These are phyloP conservation scores for Colletes latitarsis DNA, from an alignment of 1,140 invertebrate genomes.

Conservation along the genomic window DNA sequence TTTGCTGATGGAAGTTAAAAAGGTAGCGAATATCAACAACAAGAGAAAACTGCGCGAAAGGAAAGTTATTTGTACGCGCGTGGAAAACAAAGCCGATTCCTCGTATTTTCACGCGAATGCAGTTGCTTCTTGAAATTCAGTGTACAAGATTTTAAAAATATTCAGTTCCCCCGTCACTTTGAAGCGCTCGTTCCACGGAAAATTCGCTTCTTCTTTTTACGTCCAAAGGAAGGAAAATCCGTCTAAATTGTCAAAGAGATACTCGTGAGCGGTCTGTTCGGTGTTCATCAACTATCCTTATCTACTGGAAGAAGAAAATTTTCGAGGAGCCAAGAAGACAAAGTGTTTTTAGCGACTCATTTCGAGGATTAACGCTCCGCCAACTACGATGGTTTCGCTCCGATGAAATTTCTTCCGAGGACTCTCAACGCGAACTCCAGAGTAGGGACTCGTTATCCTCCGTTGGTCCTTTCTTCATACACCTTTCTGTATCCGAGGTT, in stretches of 20 bases:
- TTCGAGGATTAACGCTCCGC: conserved; percentile 72
- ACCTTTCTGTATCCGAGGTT: neutral
- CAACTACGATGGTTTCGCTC: conserved; percentile 61
- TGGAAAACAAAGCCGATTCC: neutral
- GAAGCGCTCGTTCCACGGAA: neutral
- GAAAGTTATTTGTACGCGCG: too few relatives aligned
- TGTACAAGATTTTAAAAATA: neutral
- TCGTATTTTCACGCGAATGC: neutral
- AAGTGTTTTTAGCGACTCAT: conserved; percentile 71
- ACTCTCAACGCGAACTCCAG: conserved; percentile 58
- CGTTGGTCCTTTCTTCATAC: neutral
- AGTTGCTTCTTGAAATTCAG: neutral
- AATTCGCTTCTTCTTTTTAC: neutral
- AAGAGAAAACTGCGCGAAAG: too few relatives aligned
- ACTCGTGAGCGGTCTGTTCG: conserved; percentile 22
- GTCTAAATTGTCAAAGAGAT: conserved; percentile 41
- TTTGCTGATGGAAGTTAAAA: too few relatives aligned
- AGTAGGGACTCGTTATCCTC: conserved; percentile 13
- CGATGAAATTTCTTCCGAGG: conserved; percentile 65
- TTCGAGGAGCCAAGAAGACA: conserved; percentile 58
- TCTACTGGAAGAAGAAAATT: conserved; percentile 43
- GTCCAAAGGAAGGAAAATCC: conserved; percentile 29
- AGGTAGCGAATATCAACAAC: too few relatives aligned
- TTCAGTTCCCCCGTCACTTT: neutral
- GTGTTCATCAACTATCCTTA: conserved; percentile 45